These are phyloP conservation scores for Sciurus carolinensis DNA, from an alignment of 2,797 vertebrate species.

Conservation along the genomic window DNA sequence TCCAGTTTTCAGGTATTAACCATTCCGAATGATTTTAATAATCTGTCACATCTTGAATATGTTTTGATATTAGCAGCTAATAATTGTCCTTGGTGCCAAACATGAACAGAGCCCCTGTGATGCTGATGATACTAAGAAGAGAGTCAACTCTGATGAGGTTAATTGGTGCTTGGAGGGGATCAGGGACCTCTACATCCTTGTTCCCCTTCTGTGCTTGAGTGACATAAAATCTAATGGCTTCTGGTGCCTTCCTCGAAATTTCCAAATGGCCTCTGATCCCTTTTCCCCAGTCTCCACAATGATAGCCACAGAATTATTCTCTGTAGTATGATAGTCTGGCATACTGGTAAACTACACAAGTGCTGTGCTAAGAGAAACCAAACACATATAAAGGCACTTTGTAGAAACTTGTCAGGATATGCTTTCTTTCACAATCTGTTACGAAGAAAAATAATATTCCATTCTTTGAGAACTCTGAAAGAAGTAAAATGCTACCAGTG, in stretches of 20 bases:
- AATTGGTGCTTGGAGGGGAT: neutral
- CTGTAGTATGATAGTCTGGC: neutral
- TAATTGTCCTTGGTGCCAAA: constrained; percentile 13
- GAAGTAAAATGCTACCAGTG: neutral
- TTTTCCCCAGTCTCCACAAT: neutral
- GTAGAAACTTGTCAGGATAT: neutral
- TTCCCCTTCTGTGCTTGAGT: neutral
- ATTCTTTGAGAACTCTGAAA: neutral
- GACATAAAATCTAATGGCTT: neutral
- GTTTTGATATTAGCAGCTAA: constrained; percentile 14
- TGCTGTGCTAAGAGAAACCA: constrained; percentile 13
- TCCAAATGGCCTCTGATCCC: neutral
- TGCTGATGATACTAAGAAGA: neutral
- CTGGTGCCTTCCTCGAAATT: too few relatives aligned
- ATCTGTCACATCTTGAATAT: neutral
- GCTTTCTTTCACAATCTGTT: neutral
- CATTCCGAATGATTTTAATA: constrained; percentile 37
- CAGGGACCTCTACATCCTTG: neutral
- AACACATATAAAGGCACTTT: constrained; percentile 28
- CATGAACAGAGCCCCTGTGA: neutral
- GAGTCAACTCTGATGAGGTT: neutral
- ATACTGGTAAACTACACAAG: neutral
- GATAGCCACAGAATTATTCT: neutral
- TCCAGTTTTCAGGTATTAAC: neutral
- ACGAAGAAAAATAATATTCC: constrained; percentile 21